These are phyloP conservation scores for Disparrhopalites patrizii DNA, from an alignment of 2,888 invertebrate genomes.

Conservation along the genomic window DNA sequence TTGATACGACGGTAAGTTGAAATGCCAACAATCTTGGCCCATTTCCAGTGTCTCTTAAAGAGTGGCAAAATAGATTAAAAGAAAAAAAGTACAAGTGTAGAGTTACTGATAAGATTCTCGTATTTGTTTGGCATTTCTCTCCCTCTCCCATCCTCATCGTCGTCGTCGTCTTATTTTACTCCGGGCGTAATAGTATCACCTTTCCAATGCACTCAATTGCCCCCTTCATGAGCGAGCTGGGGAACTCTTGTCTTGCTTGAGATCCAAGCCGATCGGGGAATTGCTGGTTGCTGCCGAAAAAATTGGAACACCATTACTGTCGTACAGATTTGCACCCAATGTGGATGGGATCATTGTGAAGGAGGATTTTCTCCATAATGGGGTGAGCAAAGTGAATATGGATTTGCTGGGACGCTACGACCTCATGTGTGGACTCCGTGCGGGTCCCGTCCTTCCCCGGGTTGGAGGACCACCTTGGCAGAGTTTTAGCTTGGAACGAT, in stretches of 20 bases:
- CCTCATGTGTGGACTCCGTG: conserved; percentile 42
- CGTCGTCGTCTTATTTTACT: no score
- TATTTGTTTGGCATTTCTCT: conserved; percentile 14
- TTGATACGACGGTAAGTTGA: conserved; percentile 43
- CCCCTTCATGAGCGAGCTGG: conserved; percentile 39
- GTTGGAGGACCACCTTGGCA: conserved; percentile 33
- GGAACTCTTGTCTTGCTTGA: conserved; percentile 40
- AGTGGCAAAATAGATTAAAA: not conserved
- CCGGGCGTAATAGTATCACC: conserved; percentile 41
- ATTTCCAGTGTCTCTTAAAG: not conserved
- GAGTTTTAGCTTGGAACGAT: conserved; percentile 40
- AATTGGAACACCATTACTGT: conserved; percentile 38
- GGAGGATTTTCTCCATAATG: conserved; percentile 36
- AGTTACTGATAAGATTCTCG: conserved; percentile 10
- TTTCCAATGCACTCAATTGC: conserved; percentile 41
- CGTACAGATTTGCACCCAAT: conserved; percentile 42
- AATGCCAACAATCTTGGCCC: conserved; percentile 1
- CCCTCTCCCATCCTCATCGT: not conserved
- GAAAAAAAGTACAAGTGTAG: conserved; percentile 6
- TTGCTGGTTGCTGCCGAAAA: conserved; percentile 41
- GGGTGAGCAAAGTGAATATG: conserved; percentile 21
- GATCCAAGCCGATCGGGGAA: conserved; percentile 34
- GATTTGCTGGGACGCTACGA: conserved; percentile 43
- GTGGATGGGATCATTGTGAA: conserved; percentile 42
- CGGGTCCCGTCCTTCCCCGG: conserved; percentile 40